Evolutionary conservation across 2,113 vertebrate species (phyloP).

Genomic region (Plecturocebus donacophilus): DNA sequence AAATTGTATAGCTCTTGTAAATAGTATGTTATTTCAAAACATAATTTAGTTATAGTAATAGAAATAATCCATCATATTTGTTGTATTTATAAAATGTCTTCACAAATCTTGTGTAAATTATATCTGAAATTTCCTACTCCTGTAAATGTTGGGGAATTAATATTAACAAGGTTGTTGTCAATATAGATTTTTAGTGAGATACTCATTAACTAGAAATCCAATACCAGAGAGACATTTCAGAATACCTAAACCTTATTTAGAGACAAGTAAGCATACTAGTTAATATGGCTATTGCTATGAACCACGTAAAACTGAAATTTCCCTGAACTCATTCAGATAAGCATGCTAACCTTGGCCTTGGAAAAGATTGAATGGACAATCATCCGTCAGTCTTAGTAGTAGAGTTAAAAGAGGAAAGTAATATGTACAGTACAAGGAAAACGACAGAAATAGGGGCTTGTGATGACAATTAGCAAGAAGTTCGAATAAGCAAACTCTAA

Average conservation of each 20-base stretch:
- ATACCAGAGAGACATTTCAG: conserved; percentile 20
- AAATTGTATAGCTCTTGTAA: background rate
- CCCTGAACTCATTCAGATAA: background rate
- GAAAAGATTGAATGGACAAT: background rate
- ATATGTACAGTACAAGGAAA: background rate
- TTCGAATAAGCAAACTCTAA: background rate
- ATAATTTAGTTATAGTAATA: background rate
- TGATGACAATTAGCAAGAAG: background rate
- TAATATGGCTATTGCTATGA: background rate
- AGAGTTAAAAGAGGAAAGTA: background rate
- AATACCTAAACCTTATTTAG: background rate
- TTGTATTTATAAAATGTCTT: conserved; percentile 1
- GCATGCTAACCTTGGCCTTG: background rate
- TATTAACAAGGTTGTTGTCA: background rate
- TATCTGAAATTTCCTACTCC: background rate
- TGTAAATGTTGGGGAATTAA: conserved; percentile 4
- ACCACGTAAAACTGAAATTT: background rate
- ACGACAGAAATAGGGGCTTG: background rate
- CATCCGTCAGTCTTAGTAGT: background rate
- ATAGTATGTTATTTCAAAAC: background rate
- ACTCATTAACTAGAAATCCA: conserved; percentile 5
- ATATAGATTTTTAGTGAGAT: background rate
- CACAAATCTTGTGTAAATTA: background rate
- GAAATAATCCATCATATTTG: background rate
- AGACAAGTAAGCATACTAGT: background rate